Evolutionary conservation across 2,888 invertebrate genomes (phyloP).

Genomic region (Hydroisotoma schaefferi): DNA sequence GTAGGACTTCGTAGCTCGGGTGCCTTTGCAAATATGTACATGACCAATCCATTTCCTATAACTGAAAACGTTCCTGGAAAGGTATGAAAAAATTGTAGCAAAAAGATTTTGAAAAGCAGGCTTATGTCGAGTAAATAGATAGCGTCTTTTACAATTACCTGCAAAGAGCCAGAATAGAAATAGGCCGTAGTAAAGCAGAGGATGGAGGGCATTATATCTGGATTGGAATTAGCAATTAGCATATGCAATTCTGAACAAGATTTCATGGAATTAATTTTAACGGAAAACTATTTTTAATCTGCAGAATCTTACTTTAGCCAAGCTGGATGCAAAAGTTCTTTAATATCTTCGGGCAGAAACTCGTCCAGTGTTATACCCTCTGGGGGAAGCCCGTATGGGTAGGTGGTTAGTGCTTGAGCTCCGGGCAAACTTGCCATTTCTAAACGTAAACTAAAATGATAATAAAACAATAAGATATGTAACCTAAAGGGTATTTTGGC

Average conservation of each 20-base stretch:
- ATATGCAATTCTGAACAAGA: background rate
- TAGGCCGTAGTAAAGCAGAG: background rate
- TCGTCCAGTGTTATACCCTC: background rate
- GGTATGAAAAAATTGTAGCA: too few relatives aligned
- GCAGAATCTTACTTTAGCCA: background rate
- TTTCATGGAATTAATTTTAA: background rate
- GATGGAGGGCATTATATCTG: background rate
- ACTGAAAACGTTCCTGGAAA: slow-evolving; percentile 1
- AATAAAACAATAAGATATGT: too few relatives aligned
- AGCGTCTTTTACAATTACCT: background rate
- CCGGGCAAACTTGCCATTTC: too few relatives aligned
- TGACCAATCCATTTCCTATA: background rate
- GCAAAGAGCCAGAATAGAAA: background rate
- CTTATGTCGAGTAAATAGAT: too few relatives aligned
- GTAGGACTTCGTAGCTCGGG: slow-evolving; percentile 51
- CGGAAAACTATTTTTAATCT: background rate
- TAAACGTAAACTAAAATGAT: too few relatives aligned
- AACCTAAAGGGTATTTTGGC: too few relatives aligned
- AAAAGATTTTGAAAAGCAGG: too few relatives aligned
- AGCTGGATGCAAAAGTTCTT: background rate
- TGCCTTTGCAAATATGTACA: slow-evolving; percentile 3
- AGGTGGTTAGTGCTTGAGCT: too few relatives aligned
- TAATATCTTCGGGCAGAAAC: background rate
- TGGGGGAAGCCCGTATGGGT: too few relatives aligned
- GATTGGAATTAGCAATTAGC: too few relatives aligned